These are phyloP conservation scores for Stictonetta naevosa DNA, from an alignment of 2,113 vertebrate species.

Conservation along the genomic window DNA sequence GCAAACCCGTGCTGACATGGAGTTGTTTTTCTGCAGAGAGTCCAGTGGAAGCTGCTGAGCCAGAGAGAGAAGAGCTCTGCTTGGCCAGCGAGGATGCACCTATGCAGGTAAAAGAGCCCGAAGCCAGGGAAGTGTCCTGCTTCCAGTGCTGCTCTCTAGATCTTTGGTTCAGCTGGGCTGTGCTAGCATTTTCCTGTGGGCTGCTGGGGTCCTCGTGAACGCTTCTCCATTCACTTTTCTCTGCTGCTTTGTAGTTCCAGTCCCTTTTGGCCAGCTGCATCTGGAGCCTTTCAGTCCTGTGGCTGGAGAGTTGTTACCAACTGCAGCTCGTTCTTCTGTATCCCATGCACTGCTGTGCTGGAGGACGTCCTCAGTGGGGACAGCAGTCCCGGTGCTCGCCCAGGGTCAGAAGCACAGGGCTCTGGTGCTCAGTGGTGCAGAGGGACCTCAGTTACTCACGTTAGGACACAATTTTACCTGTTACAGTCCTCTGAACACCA, in stretches of 20 bases:
- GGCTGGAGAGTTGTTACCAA: not conserved
- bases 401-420: not conserved
- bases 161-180: not conserved
- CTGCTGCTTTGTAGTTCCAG: not conserved
- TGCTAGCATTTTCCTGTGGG: not conserved
- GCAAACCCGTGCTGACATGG: not conserved
- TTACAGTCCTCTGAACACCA: not conserved
- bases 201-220: not conserved
- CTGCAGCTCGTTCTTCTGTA: not conserved
- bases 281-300: conserved; percentile 16
- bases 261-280: conserved; percentile 30
- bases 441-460: not conserved
- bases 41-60: conserved; percentile 63
- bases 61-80: conserved; percentile 57
- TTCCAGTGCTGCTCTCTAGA: not conserved
- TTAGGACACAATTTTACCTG: not conserved
- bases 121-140: not conserved
- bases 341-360: not conserved
- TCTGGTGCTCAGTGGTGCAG: not conserved
- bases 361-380: not conserved
- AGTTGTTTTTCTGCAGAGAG: conserved; percentile 80
- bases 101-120: conserved; percentile 64
- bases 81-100: conserved; percentile 12
- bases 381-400: not conserved
- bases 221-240: not conserved